These are phyloP conservation scores for Pachymerium ferrugineum DNA, from an alignment of 2,888 invertebrate genomes.

Conservation along the genomic window DNA sequence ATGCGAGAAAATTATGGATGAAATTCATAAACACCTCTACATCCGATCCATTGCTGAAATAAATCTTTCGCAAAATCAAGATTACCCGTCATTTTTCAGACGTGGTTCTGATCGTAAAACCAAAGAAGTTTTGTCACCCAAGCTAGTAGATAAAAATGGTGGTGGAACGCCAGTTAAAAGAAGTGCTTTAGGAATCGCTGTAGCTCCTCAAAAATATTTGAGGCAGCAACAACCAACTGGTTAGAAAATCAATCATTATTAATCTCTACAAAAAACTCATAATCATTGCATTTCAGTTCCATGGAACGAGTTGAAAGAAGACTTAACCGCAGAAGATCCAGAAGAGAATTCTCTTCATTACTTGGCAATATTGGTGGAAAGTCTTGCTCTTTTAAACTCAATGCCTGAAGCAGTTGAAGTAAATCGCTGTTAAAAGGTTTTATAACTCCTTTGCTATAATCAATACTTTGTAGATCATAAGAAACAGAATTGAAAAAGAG, in stretches of 20 bases:
- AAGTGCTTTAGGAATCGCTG: slow-evolving; percentile 29
- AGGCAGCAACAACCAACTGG: slow-evolving; percentile 12
- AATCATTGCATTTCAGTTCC: background rate
- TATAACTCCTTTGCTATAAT: slow-evolving; percentile 25
- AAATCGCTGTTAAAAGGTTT: slow-evolving; percentile 40
- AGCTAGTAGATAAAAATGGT: background rate
- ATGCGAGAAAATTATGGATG: slow-evolving; percentile 62
- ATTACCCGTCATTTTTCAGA: slow-evolving; percentile 55
- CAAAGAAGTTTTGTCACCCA: slow-evolving; percentile 43
- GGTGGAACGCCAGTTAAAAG: slow-evolving; percentile 11
- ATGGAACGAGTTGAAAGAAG: slow-evolving; percentile 38
- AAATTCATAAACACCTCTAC: slow-evolving; percentile 67
- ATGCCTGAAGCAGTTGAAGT: slow-evolving; percentile 80
- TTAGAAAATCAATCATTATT: background rate
- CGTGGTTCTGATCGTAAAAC: slow-evolving; percentile 49
- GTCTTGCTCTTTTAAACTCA: slow-evolving; percentile 73
- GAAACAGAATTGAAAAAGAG: slow-evolving; percentile 75
- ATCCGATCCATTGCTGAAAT: slow-evolving; percentile 56
- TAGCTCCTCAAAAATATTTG: slow-evolving; percentile 30
- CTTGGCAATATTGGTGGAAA: slow-evolving; percentile 72
- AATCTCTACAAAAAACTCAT: background rate
- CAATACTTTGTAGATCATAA: slow-evolving; percentile 58
- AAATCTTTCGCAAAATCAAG: slow-evolving; percentile 39
- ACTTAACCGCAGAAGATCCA: slow-evolving; percentile 42
- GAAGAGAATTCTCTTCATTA: slow-evolving; percentile 57